phyloP scores from a whole-genome alignment of 2,113 vertebrate genomes.

The Pheucticus melanocephalus region DNA sequence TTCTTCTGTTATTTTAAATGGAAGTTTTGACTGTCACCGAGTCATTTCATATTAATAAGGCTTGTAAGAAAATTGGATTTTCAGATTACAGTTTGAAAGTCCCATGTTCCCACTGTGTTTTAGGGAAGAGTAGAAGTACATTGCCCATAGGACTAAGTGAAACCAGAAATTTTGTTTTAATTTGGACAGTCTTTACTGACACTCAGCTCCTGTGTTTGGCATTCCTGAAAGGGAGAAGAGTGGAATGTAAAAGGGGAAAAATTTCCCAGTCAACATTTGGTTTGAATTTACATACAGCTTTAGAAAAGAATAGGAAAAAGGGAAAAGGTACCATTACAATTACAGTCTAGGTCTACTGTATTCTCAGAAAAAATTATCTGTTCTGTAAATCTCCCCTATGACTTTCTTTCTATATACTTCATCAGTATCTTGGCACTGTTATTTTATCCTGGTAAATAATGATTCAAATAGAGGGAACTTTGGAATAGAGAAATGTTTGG shows the following conservation, averaged over 20 bases:
- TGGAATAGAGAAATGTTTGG: background rate
- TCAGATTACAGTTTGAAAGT: conserved; percentile 53
- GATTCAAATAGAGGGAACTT: background rate
- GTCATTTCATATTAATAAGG: conserved; percentile 47
- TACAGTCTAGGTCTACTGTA: background rate
- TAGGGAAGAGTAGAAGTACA: conserved; percentile 49
- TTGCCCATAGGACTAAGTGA: conserved; percentile 39
- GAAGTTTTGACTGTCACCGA: background rate
- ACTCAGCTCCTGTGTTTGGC: conserved; percentile 20
- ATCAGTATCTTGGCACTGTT: background rate
- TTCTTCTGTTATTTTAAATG: background rate
- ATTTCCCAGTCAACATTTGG: conserved; percentile 46
- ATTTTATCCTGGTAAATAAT: background rate
- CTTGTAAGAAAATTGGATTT: conserved; percentile 62
- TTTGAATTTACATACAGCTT: conserved; percentile 51
- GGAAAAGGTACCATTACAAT: background rate
- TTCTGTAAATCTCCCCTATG: background rate
- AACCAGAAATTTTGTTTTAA: conserved; percentile 63
- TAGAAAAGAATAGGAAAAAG: background rate
- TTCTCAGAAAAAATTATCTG: background rate
- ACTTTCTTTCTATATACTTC: background rate
- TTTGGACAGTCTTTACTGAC: conserved; percentile 21
- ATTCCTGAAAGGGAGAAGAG: conserved; percentile 1
- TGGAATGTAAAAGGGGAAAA: conserved; percentile 28
- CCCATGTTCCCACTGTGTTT: conserved; percentile 1